A percentile compares a stretch with the other conserved stretches of the same genome.
phyloP scores from a whole-genome alignment of 2,113 vertebrate species.

The Nothocercus nigrocapillus region DNA sequence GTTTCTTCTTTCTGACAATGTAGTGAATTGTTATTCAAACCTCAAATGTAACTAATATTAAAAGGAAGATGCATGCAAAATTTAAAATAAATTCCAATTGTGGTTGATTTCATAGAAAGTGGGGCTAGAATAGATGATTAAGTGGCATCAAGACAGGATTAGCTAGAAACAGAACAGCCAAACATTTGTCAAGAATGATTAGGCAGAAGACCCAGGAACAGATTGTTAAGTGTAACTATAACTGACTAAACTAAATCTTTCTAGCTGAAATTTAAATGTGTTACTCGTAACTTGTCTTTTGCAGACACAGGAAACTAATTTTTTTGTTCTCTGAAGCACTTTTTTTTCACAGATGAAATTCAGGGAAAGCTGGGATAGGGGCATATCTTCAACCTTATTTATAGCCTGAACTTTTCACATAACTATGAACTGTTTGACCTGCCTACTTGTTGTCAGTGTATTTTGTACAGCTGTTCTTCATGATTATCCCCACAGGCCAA shows the following conservation, averaged over 20 bases:
- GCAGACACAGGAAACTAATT: not conserved
- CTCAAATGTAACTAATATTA: not conserved
- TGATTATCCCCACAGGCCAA: not conserved
- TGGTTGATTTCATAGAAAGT: not conserved
- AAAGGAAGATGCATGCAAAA: not conserved
- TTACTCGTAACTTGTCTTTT: not conserved
- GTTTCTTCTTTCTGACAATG: not conserved
- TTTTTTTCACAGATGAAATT: not conserved
- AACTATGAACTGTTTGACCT: not conserved
- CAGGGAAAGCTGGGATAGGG: not conserved
- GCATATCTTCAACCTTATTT: not conserved
- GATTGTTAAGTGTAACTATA: not conserved
- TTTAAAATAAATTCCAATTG: not conserved
- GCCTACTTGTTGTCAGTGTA: not conserved
- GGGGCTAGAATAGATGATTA: not conserved
- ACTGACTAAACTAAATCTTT: not conserved
- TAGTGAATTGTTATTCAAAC: not conserved
- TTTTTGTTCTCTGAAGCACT: not conserved
- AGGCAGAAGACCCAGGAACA: not conserved
- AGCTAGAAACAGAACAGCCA: not conserved
- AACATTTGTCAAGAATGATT: not conserved
- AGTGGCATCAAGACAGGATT: not conserved
- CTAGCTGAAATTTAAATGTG: not conserved
- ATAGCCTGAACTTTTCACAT: not conserved
- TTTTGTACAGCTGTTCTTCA: not conserved